Evolutionary conservation across 2,797 vertebrate genomes (phyloP).

Genomic region (Myotis findleyi): DNA sequence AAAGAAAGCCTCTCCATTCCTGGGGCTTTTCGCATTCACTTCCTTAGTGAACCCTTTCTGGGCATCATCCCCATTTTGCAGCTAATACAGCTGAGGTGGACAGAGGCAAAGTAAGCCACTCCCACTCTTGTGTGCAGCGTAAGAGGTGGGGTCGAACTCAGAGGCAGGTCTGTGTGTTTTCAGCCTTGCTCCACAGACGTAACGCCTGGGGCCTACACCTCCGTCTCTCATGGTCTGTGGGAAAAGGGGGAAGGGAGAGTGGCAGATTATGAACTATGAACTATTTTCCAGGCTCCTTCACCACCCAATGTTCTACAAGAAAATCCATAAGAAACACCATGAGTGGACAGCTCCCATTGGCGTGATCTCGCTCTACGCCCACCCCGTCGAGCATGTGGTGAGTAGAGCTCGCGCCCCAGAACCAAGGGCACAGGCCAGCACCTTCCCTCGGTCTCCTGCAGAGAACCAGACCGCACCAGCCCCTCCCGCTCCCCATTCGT

Average conservation of each 20-base stretch:
- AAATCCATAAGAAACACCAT: conserved; percentile 95
- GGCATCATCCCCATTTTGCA: background rate
- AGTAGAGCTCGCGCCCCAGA: conserved; percentile 65
- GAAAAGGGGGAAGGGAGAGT: background rate
- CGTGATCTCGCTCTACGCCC: conserved; percentile 91
- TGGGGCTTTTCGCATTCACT: background rate
- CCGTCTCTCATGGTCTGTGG: background rate
- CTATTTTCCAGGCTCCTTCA: conserved; percentile 91
- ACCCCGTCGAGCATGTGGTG: conserved; percentile 95
- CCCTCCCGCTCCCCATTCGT: background rate
- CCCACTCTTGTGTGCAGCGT: background rate
- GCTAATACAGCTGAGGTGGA: background rate
- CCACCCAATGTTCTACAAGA: conserved; percentile 93
- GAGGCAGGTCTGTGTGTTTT: background rate
- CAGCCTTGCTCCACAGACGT: background rate
- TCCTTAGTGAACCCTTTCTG: background rate
- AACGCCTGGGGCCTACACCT: background rate
- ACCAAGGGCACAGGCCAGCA: background rate
- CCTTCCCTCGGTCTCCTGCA: background rate
- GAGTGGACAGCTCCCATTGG: conserved; percentile 97
- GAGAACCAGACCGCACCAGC: background rate
- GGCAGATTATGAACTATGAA: background rate
- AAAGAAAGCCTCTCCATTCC: background rate
- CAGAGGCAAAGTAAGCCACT: background rate
- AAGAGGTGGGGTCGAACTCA: background rate